phyloP scores from a whole-genome alignment of 1,140 invertebrate genomes.

The Bombus cullumanus region DNA sequence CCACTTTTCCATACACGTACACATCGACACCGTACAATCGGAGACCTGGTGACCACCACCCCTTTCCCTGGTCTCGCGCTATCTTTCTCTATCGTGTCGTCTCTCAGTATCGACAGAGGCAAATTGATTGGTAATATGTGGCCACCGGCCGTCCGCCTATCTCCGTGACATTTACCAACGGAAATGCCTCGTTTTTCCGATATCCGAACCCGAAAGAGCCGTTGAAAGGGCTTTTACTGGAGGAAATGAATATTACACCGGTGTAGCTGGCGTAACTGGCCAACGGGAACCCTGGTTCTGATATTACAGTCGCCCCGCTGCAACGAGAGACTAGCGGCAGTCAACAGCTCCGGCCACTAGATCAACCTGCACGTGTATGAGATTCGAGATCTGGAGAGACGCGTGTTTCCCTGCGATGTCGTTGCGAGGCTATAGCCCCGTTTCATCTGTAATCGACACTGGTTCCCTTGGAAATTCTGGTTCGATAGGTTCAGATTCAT shows the following conservation, averaged over 20 bases:
- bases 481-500: background rate
- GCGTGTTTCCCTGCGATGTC: too few relatives aligned
- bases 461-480: background rate
- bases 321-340: background rate
- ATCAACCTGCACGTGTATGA: conserved; percentile 9
- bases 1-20: conserved; percentile 45
- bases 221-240: conserved; percentile 67
- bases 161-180: conserved; percentile 70
- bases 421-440: background rate
- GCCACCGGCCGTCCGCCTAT: conserved; percentile 59
- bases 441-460: conserved; percentile 1
- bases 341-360: background rate
- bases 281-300: conserved; percentile 28
- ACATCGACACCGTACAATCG: conserved; percentile 32
- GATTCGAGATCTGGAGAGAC: background rate
- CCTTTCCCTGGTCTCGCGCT: background rate
- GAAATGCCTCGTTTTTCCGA: conserved; percentile 69
- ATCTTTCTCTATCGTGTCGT: conserved; percentile 13
- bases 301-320: conserved; percentile 46
- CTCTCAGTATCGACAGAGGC: conserved; percentile 68
- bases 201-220: conserved; percentile 66
- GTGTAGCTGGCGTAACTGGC: conserved; percentile 51
- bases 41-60: background rate
- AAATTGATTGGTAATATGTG: conserved; percentile 73
- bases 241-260: conserved; percentile 68